Evolutionary conservation across 2,113 vertebrate genomes (phyloP).

Genomic region (Empidonax alnorum): DNA sequence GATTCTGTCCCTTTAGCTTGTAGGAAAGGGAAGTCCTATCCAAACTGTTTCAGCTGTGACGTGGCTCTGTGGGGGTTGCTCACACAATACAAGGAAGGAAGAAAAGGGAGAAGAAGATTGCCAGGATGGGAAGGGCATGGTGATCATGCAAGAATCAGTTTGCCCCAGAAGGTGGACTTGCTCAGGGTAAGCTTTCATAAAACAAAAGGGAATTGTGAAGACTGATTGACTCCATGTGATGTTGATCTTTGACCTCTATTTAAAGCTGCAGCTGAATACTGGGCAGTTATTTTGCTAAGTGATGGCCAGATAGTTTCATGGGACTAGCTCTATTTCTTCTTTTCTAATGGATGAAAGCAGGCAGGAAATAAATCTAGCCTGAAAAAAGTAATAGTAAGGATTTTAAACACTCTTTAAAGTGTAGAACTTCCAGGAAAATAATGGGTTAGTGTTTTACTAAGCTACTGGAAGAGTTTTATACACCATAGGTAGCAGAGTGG

Average conservation of each 20-base stretch:
- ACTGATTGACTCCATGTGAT: not conserved
- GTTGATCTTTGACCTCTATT: not conserved
- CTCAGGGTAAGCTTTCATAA: not conserved
- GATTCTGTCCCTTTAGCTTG: not conserved
- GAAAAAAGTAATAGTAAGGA: not conserved
- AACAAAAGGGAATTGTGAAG: not conserved
- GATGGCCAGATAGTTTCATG: not conserved
- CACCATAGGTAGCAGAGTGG: not conserved
- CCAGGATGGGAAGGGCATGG: not conserved
- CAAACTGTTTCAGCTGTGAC: not conserved
- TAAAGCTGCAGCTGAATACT: not conserved
- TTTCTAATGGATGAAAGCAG: not conserved
- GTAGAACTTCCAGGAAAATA: not conserved
- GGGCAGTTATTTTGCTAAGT: not conserved
- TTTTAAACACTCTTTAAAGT: not conserved
- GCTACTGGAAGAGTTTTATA: not conserved
- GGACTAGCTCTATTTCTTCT: not conserved
- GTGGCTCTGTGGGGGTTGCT: not conserved
- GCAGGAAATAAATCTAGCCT: not conserved
- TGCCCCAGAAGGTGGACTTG: not conserved
- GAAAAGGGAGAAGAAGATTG: not conserved
- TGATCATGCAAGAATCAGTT: not conserved
- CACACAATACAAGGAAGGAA: constrained; percentile 58
- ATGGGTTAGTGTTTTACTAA: not conserved
- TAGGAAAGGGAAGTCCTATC: constrained; percentile 38